These are phyloP conservation scores for Autographa gamma DNA, from an alignment of 2,888 invertebrate genomes.

Conservation along the genomic window DNA sequence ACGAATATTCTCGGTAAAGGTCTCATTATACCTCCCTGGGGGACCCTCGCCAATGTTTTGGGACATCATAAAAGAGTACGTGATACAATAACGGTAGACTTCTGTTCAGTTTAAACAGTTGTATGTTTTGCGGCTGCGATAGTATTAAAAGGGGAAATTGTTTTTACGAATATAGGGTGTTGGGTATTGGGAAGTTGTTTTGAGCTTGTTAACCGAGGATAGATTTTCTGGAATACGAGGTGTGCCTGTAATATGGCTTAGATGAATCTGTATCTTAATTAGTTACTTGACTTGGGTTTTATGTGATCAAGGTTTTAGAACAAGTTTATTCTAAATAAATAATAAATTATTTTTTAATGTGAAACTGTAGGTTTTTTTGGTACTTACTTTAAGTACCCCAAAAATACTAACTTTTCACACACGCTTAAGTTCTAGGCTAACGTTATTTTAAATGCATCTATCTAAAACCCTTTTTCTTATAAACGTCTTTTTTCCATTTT, in stretches of 20 bases:
- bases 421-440: too few relatives aligned
- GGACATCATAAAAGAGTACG: constrained; percentile 54
- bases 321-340: not conserved
- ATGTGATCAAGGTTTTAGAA: constrained; percentile 5
- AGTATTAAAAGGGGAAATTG: constrained; percentile 19
- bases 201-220: not conserved
- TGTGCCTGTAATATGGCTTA: not conserved
- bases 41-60: constrained; percentile 46
- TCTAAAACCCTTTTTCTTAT: too few relatives aligned
- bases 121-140: constrained; percentile 10
- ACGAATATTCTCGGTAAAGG: constrained; percentile 49
- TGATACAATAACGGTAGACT: constrained; percentile 49
- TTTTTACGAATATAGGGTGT: constrained; percentile 12
- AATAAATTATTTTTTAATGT: too few relatives aligned
- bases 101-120: constrained; percentile 35
- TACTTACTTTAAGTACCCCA: too few relatives aligned
- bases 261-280: not conserved
- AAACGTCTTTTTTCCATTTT: not conserved
- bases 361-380: too few relatives aligned
- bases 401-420: too few relatives aligned
- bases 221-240: not conserved
- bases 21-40: constrained; percentile 47
- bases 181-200: constrained; percentile 3
- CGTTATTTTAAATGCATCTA: too few relatives aligned
- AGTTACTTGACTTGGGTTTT: not conserved